Conservation (phyloP, 2,888 invertebrate species). For the Agonopterix arenella region DNA sequence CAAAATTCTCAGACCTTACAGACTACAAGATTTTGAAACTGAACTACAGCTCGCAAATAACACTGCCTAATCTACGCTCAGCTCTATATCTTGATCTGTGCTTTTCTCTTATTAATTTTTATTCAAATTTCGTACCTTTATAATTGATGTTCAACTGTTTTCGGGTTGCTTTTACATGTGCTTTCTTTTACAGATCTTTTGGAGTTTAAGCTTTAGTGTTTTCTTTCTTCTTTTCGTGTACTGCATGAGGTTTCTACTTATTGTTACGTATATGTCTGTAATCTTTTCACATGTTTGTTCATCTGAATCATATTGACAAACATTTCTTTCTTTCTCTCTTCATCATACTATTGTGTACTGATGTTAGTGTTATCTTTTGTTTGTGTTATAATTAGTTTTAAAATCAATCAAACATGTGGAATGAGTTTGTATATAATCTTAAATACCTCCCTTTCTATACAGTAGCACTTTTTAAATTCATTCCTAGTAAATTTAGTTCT, state of each 20-base stretch:
- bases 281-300: conserved; percentile 36
- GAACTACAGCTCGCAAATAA: conserved; percentile 68
- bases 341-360: no score
- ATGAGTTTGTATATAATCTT: no score
- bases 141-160: conserved; percentile 20
- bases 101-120: conserved; percentile 45
- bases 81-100: conserved; percentile 64
- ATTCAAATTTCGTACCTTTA: conserved; percentile 5
- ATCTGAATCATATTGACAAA: background rate
- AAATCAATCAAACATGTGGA: no score
- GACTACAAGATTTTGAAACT: conserved; percentile 36
- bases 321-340: background rate
- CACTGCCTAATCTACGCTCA: conserved; percentile 72
- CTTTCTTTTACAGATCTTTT: conserved; percentile 38
- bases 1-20: conserved; percentile 35
- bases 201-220: conserved; percentile 39
- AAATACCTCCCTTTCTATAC: no score
- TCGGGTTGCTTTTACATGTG: conserved; percentile 29
- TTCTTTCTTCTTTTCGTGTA: conserved; percentile 24
- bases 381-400: no score
- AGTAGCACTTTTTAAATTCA: no score
- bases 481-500: no score
- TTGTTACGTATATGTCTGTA: conserved; percentile 11
- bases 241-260: conserved; percentile 39
- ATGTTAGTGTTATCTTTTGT: no score